Evolutionary conservation across 2,797 vertebrate species (phyloP), one percentile per base, ranked within the genome.

Genomic region (Fistularia tabacaria): DNA sequence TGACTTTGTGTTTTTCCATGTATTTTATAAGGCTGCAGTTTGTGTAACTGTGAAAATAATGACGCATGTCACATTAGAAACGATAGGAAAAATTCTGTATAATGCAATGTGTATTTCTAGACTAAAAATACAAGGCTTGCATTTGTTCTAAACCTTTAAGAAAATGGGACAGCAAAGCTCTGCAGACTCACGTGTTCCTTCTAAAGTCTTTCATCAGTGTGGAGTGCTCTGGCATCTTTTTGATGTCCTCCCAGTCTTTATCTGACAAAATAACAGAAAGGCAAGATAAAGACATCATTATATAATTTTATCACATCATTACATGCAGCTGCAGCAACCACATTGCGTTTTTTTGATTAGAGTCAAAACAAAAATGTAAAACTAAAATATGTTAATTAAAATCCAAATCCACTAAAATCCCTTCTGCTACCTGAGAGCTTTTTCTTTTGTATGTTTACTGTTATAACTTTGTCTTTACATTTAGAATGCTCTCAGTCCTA

Each of bases 11-110:
- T 89, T 99, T 99, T 82, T 99, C 97, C 97, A 99, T 99, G 78
- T 99, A 99, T 85, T 99, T 99, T 89, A 98, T 98, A 93, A 99
- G 97, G 93, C 97, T 99, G 95, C 97, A 99, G 90, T 98, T 99
- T 91, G 97, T 98, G 88, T 99, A 99, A 83, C 97, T 99, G 87
- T 46, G 80, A 84, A 1, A 41, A 5, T 72, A 3, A 48, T 42
- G 15, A 25, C 73, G 46, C 8, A 55, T 8, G 54, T 13, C 14
- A 45, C 14, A 6, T 25, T 37, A 54, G 6, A 9, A 38, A 45
- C 7, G 6, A 12, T 1, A 45, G 43, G 11, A 45, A 10, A 45
- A 45, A 45, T 11, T 45, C 7, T 12, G 43, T 45, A 13, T 9
- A 13, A 9, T 45, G 25, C 25, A 25, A 13, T 45, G 9, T 42